Base-by-base conservation (phyloP, 2,888 invertebrate species). In the Amaurobius ferox region DNA sequence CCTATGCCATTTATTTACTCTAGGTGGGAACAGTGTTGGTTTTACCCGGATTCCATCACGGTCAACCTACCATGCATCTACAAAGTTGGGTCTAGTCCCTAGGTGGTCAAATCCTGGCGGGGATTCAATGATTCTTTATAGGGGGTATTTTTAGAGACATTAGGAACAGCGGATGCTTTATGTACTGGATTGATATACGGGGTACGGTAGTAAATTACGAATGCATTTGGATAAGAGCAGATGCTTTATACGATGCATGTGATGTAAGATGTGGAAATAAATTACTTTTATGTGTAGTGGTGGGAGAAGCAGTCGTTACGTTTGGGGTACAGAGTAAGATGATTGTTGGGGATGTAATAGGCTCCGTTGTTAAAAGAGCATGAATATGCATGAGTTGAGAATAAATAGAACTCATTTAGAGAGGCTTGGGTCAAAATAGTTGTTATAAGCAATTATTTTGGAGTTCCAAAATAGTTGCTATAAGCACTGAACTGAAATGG, bases 1-100 rank as follows among this genome's bases (percentile, higher is more conserved):
- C 55, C 40, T 28, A 40, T 13, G 64, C 62, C 62, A 71, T 77
- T 77, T 85, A 85, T 85, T 85, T 85, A 61, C 83, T 77, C 83
- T 72, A 55, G 83, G 66, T 28, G 67, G 74, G 67, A 35, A 68
- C 68, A 30, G 16, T 77, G 77, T 85, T 77, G 83, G 71, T 85
- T 85, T 80, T 77, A 55, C 39, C 66, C 29, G 48, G 48, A 72
- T 72, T 77, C 77, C 83, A 67, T 72, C 77, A 85, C 72, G 77
- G 23, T 23, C 55, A 23, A 23, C 2, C 16, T 11, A n/a, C n/a
- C n/a, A n/a, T 44, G 2, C n/a, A 16, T 19, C 26, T n/a, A 29
- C 19, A 39, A 11, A 6, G 28, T 66, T 66, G 83, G 76, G 71
- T 44, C 40, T 67, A 26, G 48, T 40, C 83, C 83, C 83, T 77